Conservation (phyloP, 2,888 invertebrate genomes). For the Mystacides longicornis region DNA sequence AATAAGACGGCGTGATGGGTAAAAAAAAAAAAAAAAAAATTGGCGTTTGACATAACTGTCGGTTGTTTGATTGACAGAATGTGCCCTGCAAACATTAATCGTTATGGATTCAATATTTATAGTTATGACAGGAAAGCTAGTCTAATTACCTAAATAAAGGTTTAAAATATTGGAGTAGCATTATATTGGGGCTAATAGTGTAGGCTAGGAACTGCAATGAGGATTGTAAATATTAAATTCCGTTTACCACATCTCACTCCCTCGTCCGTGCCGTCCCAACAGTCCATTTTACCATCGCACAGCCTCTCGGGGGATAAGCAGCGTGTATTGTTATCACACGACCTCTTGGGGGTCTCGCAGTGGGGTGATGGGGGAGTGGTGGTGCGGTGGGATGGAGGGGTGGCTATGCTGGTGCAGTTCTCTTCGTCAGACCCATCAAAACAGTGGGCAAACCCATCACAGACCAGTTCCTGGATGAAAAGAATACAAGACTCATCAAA, state of each 20-base stretch:
- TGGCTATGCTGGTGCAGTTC: conserved; percentile 41
- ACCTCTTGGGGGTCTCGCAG: conserved; percentile 53
- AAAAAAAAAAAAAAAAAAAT: too few species aligned
- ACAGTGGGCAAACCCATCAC: conserved; percentile 67
- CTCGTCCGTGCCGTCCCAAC: conserved; percentile 73
- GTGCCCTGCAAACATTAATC: too few species aligned
- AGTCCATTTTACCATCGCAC: conserved; percentile 65
- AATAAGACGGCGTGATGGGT: too few species aligned
- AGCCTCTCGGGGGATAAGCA: conserved; percentile 66
- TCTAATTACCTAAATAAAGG: too few species aligned
- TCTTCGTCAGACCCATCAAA: conserved; percentile 67
- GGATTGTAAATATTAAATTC: too few species aligned
- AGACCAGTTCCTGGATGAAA: conserved; percentile 50
- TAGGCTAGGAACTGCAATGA: too few species aligned
- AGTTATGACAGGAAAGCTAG: background rate
- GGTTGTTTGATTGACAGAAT: too few species aligned
- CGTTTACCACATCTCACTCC: conserved; percentile 57
- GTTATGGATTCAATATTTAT: too few species aligned
- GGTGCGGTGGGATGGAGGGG: conserved; percentile 21
- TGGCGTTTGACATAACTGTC: too few species aligned
- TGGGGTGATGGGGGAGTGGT: conserved; percentile 32
- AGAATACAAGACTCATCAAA: too few species aligned
- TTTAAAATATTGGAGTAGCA: too few species aligned
- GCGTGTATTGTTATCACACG: conserved; percentile 61
- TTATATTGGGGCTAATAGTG: too few species aligned